Evolutionary conservation across 2,888 invertebrate genomes (phyloP).

Genomic region (Pediacus dermestoides): DNA sequence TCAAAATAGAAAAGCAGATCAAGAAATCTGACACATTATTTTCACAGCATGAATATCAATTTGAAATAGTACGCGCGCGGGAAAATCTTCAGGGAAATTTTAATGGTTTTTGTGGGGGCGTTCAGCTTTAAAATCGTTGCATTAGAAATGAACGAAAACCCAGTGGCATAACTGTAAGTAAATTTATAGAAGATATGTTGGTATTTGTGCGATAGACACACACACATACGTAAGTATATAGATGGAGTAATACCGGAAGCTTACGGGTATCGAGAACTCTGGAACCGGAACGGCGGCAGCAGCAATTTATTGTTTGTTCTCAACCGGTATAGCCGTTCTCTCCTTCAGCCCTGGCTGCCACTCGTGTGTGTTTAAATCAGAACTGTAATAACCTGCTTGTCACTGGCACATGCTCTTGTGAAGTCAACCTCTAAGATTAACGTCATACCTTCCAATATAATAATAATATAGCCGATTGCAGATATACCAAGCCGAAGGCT

Average conservation of each 20-base stretch:
- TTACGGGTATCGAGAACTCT: conserved; percentile 13
- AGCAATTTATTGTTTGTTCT: conserved; percentile 38
- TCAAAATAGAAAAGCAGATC: no score
- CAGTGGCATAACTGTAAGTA: conserved; percentile 6
- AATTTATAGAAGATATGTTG: conserved; percentile 16
- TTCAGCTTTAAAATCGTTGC: no score
- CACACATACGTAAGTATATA: no score
- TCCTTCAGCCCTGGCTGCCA: conserved; percentile 36
- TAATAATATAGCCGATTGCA: no score
- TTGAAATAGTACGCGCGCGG: no score
- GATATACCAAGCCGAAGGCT: no score
- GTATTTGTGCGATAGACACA: conserved; percentile 19
- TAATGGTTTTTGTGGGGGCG: no score
- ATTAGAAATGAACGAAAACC: no score
- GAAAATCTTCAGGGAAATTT: no score
- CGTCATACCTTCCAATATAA: conserved; percentile 20
- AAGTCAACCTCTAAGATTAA: conserved; percentile 34
- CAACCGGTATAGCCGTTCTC: no score
- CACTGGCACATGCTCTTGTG: conserved; percentile 39
- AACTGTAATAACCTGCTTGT: conserved; percentile 43
- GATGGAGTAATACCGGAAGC: conserved; percentile 17
- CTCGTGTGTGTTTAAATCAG: conserved; percentile 41
- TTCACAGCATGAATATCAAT: no score
- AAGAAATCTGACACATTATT: no score
- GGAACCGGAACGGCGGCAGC: conserved; percentile 19